Evolutionary conservation across 2,797 vertebrate genomes (phyloP).

Genomic region (Centropyge bicolor): DNA sequence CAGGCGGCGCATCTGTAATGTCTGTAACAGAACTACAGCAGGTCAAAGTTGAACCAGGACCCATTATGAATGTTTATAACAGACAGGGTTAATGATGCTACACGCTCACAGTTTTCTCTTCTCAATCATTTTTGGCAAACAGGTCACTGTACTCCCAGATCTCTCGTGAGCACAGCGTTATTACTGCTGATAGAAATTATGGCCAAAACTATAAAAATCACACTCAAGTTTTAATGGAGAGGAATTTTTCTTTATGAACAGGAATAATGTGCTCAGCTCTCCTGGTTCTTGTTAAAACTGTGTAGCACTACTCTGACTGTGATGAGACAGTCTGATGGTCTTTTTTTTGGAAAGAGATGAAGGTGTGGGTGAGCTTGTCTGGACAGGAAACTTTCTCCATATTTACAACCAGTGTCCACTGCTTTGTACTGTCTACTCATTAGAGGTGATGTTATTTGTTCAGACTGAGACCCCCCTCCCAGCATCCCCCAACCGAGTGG

Average conservation of each 20-base stretch:
- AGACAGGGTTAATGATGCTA: not conserved
- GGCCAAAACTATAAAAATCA: not conserved
- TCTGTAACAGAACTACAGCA: not conserved
- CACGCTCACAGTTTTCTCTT: not conserved
- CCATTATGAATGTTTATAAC: not conserved
- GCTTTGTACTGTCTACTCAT: conserved; percentile 9
- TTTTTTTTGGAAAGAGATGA: no score
- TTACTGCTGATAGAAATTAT: not conserved
- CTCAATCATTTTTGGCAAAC: not conserved
- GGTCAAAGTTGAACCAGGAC: not conserved
- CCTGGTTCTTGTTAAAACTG: conserved; percentile 14
- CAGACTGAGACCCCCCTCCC: conserved; percentile 32
- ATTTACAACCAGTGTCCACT: not conserved
- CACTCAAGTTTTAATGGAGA: no score
- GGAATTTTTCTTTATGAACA: not conserved
- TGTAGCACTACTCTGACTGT: not conserved
- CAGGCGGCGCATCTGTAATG: not conserved
- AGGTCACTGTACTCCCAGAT: not conserved
- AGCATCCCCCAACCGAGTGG: conserved; percentile 9
- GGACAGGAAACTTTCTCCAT: conserved; percentile 9
- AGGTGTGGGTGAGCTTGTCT: not conserved
- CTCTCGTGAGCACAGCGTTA: not conserved
- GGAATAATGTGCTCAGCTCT: not conserved
- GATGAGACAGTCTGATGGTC: not conserved
- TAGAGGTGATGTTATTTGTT: conserved; percentile 59